Conservation (phyloP, 1,140 invertebrate genomes). For the Conus betulinus region DNA sequence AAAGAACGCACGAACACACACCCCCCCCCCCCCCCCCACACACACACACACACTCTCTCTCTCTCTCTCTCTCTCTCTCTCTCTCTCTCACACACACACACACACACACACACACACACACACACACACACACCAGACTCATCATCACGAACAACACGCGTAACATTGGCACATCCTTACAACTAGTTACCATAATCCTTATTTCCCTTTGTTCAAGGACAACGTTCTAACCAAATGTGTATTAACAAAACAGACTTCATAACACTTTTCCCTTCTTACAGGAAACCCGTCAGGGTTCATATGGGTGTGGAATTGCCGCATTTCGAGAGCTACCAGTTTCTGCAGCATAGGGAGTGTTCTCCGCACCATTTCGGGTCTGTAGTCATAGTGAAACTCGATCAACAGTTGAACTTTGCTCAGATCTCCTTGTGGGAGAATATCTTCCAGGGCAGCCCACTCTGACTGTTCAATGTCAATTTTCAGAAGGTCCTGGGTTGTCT, state of each 20-base stretch:
- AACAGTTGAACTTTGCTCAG: constrained; percentile 37
- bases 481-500: constrained; percentile 35
- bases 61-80: too few species aligned
- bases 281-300: background rate
- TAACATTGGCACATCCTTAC: too few species aligned
- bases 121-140: too few species aligned
- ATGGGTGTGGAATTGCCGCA: background rate
- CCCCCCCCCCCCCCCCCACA: too few species aligned
- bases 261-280: background rate
- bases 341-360: background rate
- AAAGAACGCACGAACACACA: too few species aligned
- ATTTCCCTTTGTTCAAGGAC: too few species aligned
- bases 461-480: constrained; percentile 49
- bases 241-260: constrained; percentile 6
- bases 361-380: background rate
- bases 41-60: too few species aligned
- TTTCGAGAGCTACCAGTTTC: background rate
- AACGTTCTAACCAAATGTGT: background rate
- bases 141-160: too few species aligned
- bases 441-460: constrained; percentile 37
- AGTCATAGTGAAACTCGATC: constrained; percentile 34
- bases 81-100: too few species aligned
- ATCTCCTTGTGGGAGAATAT: constrained; percentile 11
- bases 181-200: too few species aligned
- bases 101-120: too few species aligned